Percentiles rank a stretch among this genome's conserved stretches.
Conservation (phyloP, 2,888 invertebrate genomes). For the Oscheius myriophilus region DNA sequence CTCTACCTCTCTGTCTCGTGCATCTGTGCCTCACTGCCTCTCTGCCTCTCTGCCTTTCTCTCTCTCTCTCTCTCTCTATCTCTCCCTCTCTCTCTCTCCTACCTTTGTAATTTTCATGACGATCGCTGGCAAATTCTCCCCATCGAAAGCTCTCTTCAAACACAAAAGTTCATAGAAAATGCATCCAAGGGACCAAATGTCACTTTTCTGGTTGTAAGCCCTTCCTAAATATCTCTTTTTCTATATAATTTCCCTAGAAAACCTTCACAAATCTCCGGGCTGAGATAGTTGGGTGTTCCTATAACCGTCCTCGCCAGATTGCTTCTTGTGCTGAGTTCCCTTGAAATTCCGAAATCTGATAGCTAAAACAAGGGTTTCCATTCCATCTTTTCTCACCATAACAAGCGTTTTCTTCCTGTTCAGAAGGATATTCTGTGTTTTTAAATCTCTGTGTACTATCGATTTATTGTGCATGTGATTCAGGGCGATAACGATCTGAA, state of each 20-base stretch:
- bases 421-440: constrained; percentile 85
- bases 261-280: constrained; percentile 85
- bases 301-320: constrained; percentile 76
- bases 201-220: constrained; percentile 80
- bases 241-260: too few species aligned
- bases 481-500: constrained; percentile 82
- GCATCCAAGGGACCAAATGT: constrained; percentile 88
- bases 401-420: constrained; percentile 76
- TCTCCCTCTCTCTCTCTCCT: not conserved
- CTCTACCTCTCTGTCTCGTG: constrained; percentile 10
- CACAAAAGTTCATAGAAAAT: constrained; percentile 79
- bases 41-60: not conserved
- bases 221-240: constrained; percentile 47
- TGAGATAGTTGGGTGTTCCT: constrained; percentile 85
- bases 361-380: constrained; percentile 30
- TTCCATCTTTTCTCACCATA: constrained; percentile 38
- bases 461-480: constrained; percentile 83
- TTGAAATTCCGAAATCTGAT: constrained; percentile 59
- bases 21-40: not conserved
- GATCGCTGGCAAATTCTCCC: constrained; percentile 54
- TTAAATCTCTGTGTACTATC: constrained; percentile 85
- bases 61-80: too few species aligned
- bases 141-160: constrained; percentile 51
- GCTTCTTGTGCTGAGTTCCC: constrained; percentile 73
- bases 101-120: constrained; percentile 60